Conservation (phyloP, 2,113 vertebrate genomes). For the Periophthalmodon schlosseri region DNA sequence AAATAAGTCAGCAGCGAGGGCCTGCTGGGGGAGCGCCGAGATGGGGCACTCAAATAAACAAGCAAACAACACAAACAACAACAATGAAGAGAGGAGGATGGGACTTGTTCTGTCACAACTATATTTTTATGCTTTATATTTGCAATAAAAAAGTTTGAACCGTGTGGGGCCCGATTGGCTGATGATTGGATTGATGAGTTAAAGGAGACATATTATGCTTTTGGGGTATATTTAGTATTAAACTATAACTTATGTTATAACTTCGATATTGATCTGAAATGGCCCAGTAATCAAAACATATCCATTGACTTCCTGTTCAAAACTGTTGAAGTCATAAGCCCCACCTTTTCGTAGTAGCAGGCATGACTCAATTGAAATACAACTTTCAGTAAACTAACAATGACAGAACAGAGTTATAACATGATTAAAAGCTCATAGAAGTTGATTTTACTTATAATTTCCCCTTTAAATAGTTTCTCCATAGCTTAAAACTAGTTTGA, state of each 20-base stretch:
- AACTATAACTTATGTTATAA: too few species aligned
- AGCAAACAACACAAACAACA: conserved; percentile 66
- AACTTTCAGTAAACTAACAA: too few species aligned
- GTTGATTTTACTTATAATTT: neutral
- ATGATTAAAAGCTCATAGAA: too few species aligned
- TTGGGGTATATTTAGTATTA: too few species aligned
- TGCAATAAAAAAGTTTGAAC: neutral
- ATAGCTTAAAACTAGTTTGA: neutral
- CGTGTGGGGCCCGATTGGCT: neutral
- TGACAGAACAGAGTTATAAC: too few species aligned
- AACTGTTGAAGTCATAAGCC: too few species aligned
- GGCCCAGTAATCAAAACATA: too few species aligned
- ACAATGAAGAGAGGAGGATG: conserved; percentile 27
- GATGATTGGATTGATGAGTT: neutral
- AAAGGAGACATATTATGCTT: neutral
- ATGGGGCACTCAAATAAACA: conserved; percentile 60
- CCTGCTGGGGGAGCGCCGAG: conserved; percentile 39
- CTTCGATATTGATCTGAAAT: too few species aligned
- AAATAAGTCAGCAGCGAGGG: conserved; percentile 75
- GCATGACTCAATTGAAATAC: too few species aligned
- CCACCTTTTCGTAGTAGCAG: too few species aligned
- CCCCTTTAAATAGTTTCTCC: neutral
- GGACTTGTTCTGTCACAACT: conserved; percentile 13
- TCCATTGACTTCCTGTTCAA: too few species aligned
- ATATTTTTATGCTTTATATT: neutral